Conservation (phyloP, 2,797 vertebrate genomes). For the Mormyrus proboscirostris region DNA sequence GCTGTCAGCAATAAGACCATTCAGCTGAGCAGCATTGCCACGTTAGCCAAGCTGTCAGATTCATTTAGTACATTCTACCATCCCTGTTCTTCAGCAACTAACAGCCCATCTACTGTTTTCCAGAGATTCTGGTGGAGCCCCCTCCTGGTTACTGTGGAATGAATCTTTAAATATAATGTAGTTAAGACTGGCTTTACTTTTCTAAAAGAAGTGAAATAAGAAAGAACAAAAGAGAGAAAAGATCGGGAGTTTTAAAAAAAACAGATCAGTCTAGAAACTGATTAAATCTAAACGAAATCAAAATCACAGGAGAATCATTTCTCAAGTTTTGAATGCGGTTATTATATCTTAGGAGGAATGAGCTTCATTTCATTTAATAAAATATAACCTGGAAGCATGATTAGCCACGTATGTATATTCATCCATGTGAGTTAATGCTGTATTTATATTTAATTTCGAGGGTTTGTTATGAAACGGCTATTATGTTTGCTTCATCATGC, state of each 20-base stretch:
- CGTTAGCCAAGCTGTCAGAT: neutral
- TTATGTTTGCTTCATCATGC: neutral
- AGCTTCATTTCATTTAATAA: neutral
- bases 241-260: neutral
- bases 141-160: neutral
- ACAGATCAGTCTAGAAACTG: neutral
- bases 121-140: neutral
- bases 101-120: neutral
- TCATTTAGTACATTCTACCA: neutral
- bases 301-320: neutral
- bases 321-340: neutral
- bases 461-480: neutral
- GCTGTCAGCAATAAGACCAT: neutral
- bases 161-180: neutral
- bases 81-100: neutral
- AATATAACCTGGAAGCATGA: neutral
- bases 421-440: neutral
- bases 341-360: neutral
- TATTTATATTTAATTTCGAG: neutral
- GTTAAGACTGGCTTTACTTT: neutral
- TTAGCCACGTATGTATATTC: neutral
- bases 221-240: neutral
- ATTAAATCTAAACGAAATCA: neutral
- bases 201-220: neutral
- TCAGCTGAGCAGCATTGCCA: neutral